phyloP scores from a whole-genome alignment of 2,113 vertebrate genomes.

The Pantherophis guttatus region DNA sequence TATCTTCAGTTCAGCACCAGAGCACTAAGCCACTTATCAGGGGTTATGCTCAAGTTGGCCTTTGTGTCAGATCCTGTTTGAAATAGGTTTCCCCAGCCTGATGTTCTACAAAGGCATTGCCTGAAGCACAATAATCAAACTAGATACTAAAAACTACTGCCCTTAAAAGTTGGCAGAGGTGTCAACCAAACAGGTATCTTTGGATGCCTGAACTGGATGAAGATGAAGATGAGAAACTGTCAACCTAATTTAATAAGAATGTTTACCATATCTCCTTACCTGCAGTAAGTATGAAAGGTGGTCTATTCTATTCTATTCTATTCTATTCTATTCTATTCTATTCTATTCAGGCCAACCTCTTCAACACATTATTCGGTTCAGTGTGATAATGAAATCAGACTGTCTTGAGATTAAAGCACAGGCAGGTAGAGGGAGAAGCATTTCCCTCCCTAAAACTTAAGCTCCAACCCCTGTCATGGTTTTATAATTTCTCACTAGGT shows the following conservation, averaged over 20 bases:
- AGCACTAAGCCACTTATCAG: neutral
- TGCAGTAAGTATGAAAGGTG: constrained; percentile 48
- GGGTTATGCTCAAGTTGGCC: neutral
- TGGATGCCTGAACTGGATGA: constrained; percentile 26
- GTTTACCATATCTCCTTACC: constrained; percentile 37
- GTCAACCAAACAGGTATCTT: constrained; percentile 17
- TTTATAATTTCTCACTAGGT: neutral
- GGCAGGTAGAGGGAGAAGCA: neutral
- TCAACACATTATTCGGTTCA: too few species aligned
- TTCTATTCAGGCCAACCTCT: too few species aligned
- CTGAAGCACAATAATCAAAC: neutral
- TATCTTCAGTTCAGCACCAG: neutral
- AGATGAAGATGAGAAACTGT: neutral
- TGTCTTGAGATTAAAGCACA: neutral
- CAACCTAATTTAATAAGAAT: constrained; percentile 40
- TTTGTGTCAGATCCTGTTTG: neutral
- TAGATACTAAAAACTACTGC: neutral
- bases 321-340: too few species aligned
- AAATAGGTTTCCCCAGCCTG: neutral
- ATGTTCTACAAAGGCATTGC: neutral
- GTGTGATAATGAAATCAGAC: neutral
- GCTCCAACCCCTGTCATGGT: neutral
- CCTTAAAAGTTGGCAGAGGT: neutral
- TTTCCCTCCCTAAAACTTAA: neutral
- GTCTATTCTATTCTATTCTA: neutral